Evolutionary conservation across 2,113 vertebrate genomes (phyloP).

Genomic region (Macroglossus sobrinus): DNA sequence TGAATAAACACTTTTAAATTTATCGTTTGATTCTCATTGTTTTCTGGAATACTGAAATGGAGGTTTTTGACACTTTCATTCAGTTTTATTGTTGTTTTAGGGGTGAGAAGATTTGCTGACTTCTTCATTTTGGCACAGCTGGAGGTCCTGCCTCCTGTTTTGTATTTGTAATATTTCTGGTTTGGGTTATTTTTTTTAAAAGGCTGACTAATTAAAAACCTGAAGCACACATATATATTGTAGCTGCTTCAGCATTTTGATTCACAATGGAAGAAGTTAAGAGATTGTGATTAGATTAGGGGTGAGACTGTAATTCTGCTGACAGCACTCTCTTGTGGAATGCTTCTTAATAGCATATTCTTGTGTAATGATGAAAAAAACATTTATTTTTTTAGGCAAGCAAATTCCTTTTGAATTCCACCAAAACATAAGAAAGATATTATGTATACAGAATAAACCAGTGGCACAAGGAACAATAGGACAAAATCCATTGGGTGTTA

Average conservation of each 20-base stretch:
- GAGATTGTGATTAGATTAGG: constrained; percentile 61
- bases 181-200: constrained; percentile 64
- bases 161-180: constrained; percentile 53
- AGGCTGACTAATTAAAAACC: constrained; percentile 68
- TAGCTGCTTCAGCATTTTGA: constrained; percentile 64
- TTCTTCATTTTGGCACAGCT: constrained; percentile 60
- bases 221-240: constrained; percentile 48
- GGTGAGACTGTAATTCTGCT: constrained; percentile 61
- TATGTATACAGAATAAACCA: constrained; percentile 21
- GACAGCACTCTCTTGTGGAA: constrained; percentile 55
- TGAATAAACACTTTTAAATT: constrained; percentile 27
- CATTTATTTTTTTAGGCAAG: constrained; percentile 59
- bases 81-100: constrained; percentile 19
- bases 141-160: constrained; percentile 52
- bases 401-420: constrained; percentile 63
- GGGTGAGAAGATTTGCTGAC: constrained; percentile 42
- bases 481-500: not conserved
- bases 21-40: constrained; percentile 23
- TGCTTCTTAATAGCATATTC: constrained; percentile 56
- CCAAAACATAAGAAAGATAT: constrained; percentile 37
- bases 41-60: constrained; percentile 9
- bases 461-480: not conserved
- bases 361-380: constrained; percentile 60
- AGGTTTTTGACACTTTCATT: not conserved
- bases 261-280: constrained; percentile 60